A percentile compares a stretch with the other conserved stretches of the same genome.
These are phyloP conservation scores for Anastrepha ludens DNA, from an alignment of 1,140 invertebrate species.

Conservation along the genomic window DNA sequence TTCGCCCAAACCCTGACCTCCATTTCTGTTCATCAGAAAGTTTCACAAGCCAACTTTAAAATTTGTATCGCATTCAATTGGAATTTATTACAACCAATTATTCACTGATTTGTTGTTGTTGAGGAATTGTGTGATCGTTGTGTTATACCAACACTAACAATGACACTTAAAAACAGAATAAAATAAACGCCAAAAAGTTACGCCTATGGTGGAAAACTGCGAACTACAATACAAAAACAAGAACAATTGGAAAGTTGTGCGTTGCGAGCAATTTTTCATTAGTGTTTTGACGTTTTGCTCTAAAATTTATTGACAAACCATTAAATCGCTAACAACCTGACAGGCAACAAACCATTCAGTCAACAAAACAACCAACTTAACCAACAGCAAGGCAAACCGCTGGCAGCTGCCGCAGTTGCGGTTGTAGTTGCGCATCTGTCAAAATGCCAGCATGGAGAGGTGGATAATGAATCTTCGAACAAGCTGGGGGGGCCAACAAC, in stretches of 20 bases:
- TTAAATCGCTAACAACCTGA: conserved; percentile 49
- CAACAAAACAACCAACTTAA: conserved; percentile 45
- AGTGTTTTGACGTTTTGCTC: not conserved
- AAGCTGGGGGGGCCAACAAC: not conserved
- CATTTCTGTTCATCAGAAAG: not conserved
- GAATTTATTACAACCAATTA: conserved; percentile 49
- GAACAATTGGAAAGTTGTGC: conserved; percentile 27
- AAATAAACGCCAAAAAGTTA: conserved; percentile 25
- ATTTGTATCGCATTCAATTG: conserved; percentile 22
- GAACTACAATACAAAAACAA: conserved; percentile 21
- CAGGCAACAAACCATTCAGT: conserved; percentile 41
- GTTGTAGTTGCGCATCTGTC: conserved; percentile 25
- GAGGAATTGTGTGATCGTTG: not conserved
- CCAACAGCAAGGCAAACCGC: conserved; percentile 36
- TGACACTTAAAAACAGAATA: conserved; percentile 13
- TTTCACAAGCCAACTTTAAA: not conserved
- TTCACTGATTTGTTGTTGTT: conserved; percentile 40
- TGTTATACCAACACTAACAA: not conserved
- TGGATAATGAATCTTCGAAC: too few species aligned
- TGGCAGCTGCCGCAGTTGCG: conserved; percentile 39
- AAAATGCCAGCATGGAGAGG: not conserved
- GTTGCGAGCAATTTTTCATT: conserved; percentile 11
- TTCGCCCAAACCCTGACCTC: too few species aligned
- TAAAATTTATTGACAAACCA: conserved; percentile 50
- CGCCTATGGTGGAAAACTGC: conserved; percentile 32